phyloP scores from a whole-genome alignment of 2,113 vertebrate genomes.

The Erythrocercus mccallii region DNA sequence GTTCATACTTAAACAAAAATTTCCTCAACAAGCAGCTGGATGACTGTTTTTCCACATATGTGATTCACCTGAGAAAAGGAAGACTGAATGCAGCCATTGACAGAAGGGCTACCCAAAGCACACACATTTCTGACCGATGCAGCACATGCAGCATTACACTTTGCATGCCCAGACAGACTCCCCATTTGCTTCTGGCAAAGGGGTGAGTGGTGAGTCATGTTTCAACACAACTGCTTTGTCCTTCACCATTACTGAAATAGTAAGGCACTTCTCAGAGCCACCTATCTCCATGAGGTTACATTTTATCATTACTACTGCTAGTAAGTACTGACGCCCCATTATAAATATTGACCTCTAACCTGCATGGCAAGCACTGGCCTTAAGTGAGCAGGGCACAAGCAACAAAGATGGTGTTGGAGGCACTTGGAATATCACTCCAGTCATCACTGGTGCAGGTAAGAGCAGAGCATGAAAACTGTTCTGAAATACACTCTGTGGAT shows the following conservation, averaged over 20 bases:
- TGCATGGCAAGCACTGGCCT: neutral
- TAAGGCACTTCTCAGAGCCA: neutral
- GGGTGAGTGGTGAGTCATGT: neutral
- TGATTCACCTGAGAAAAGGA: neutral
- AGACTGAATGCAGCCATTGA: neutral
- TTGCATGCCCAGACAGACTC: neutral
- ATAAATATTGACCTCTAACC: neutral
- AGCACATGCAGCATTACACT: neutral
- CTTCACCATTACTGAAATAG: neutral
- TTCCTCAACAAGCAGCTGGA: neutral
- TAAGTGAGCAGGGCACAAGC: neutral
- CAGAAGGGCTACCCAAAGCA: neutral
- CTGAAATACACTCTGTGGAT: neutral
- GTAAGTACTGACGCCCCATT: neutral
- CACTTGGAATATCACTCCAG: neutral
- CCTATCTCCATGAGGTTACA: neutral
- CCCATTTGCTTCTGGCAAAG: neutral
- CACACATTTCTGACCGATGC: rapidly evolving
- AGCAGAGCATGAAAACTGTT: neutral
- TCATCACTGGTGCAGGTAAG: neutral
- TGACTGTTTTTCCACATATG: neutral
- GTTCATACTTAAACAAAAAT: neutral
- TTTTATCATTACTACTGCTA: neutral
- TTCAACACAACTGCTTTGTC: neutral
- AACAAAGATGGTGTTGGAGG: neutral